These are phyloP conservation scores for Accipiter cooperii DNA, from an alignment of 2,113 vertebrate species.

Conservation along the genomic window DNA sequence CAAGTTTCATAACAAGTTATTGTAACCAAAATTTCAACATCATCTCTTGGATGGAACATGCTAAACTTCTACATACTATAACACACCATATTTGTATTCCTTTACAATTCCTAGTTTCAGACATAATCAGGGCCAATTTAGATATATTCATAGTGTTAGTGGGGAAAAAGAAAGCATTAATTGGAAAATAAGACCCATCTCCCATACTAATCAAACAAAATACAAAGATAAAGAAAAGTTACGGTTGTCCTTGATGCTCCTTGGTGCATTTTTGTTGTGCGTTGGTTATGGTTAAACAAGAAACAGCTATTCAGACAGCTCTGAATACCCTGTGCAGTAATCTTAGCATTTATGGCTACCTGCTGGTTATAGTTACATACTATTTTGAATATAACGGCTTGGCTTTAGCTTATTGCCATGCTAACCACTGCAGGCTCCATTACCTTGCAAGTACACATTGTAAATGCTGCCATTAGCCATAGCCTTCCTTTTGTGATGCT, in stretches of 20 bases:
- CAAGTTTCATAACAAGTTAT: background rate
- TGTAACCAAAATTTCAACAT: background rate
- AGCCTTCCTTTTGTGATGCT: background rate
- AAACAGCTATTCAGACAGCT: background rate
- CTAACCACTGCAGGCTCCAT: conserved; percentile 1
- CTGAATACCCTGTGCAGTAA: background rate
- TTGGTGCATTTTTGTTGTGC: background rate
- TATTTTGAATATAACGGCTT: background rate
- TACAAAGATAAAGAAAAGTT: background rate
- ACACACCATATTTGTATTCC: background rate
- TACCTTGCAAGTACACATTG: background rate
- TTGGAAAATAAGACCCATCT: background rate
- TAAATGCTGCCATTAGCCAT: background rate
- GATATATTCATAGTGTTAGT: background rate
- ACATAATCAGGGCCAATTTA: background rate
- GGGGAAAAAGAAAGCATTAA: background rate
- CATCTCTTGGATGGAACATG: background rate
- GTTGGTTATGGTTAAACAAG: background rate
- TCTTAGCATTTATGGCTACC: background rate
- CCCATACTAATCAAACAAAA: background rate
- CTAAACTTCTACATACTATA: background rate
- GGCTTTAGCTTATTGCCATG: background rate
- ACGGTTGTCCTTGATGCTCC: background rate
- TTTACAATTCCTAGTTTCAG: background rate
- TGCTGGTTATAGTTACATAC: background rate